Evolutionary conservation across 2,113 vertebrate genomes (phyloP), one percentile per base, ranked within the genome.

Genomic region (Cinclus mexicanus): DNA sequence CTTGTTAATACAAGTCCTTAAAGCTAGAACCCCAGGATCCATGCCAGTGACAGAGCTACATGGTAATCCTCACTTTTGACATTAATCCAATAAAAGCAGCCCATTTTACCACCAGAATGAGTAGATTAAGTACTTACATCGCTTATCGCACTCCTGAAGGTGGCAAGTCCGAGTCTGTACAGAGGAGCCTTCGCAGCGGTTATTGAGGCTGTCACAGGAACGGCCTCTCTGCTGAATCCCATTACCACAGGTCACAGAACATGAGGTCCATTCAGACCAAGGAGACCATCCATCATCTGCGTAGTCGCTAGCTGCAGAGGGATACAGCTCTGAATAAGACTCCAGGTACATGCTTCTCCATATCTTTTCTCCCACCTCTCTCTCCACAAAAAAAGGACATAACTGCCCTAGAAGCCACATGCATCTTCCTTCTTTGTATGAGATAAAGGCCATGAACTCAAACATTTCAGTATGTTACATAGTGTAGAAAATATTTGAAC

Each of bases 201-300:
- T 99, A 96, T 99, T 99, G 98, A 99, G 99, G 78, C 99, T 99
- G 87, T 99, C 99, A 13, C 99, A 99, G 85, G 99, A 99, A 57
- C 99, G 98, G 33, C 99, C 99, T 5, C 99, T 98, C 97, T 99
- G 99, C 97, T 99, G 99, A 94, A 99, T 98, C 18, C 99, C 99
- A 14, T 99, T 98, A 41, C 99, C 99, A 77, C 99, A 99, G 21
- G 99, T 99, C 47, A 98, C 98, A 0, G 99, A 99, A 95, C 99
- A 99, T 22, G 98, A 98, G 23, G 99, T 99, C 99, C 99, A 99
- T 79, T 99, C 99, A 56, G 99, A 99, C 99, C 99, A 99, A 10
- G 99, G 99, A 28, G 99, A 99, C 99, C 99, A 99, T 69, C 98
- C 98, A 20, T 99, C 99, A 14, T 99, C 99, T 9, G 98, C 98